Evolutionary conservation across 2,888 invertebrate genomes (phyloP).

Genomic region (Chrysolina oricalcia): DNA sequence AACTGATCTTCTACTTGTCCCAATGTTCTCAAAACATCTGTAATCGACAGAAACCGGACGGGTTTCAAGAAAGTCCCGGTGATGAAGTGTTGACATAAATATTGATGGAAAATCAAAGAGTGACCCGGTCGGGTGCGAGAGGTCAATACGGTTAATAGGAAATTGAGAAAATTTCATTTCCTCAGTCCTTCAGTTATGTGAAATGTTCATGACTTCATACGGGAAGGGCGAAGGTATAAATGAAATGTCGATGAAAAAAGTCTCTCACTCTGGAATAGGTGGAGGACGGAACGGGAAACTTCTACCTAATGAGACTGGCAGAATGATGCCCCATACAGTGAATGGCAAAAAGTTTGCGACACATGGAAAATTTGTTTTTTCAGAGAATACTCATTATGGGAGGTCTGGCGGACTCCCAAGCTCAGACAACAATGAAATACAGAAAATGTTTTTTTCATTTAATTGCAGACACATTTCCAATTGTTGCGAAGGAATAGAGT

Average conservation of each 20-base stretch:
- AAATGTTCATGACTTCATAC: slow-evolving; percentile 51
- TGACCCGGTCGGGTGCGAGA: slow-evolving; percentile 28
- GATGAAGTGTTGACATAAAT: slow-evolving; percentile 33
- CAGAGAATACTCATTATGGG: not conserved
- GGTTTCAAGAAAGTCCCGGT: slow-evolving; percentile 8
- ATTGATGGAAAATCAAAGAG: slow-evolving; percentile 34
- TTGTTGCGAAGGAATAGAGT: too few species aligned
- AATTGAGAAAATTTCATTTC: slow-evolving; percentile 71
- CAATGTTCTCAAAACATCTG: slow-evolving; percentile 7
- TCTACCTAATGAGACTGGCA: too few species aligned
- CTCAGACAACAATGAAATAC: too few species aligned
- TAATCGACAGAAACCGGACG: slow-evolving; percentile 5
- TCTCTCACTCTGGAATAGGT: not conserved
- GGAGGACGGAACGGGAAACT: slow-evolving; percentile 1
- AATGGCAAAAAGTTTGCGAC: not conserved
- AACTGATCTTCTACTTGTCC: not conserved
- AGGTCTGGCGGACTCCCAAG: too few species aligned
- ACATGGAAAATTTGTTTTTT: not conserved
- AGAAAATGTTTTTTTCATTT: too few species aligned
- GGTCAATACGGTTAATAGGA: slow-evolving; percentile 66
- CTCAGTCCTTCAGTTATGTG: slow-evolving; percentile 60
- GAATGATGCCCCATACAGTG: not conserved
- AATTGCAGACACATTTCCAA: too few species aligned
- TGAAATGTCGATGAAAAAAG: slow-evolving; percentile 21
- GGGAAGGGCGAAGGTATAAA: slow-evolving; percentile 6